These are phyloP conservation scores for Drosophila lowei DNA, from an alignment of 1,140 invertebrate genomes.

Conservation along the genomic window DNA sequence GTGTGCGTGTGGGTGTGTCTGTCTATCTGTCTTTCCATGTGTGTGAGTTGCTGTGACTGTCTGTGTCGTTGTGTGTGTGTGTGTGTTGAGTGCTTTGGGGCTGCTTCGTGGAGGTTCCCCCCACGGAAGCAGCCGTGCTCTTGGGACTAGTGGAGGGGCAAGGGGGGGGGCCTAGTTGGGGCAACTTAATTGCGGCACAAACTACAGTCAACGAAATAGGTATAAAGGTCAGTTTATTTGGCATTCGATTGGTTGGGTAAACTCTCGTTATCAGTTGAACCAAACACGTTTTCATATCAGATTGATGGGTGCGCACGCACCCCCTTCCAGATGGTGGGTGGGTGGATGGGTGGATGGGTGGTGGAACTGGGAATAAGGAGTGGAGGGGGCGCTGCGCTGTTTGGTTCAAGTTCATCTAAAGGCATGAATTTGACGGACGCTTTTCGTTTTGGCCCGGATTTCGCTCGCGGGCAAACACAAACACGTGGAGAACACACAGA, in stretches of 20 bases:
- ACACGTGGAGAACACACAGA: constrained; percentile 39
- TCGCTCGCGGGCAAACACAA: constrained; percentile 53
- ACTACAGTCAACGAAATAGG: constrained; percentile 83
- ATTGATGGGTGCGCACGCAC: constrained; percentile 15
- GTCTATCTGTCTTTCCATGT: constrained; percentile 6
- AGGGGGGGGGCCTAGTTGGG: background rate
- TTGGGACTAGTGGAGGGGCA: background rate
- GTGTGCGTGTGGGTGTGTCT: constrained; percentile 21
- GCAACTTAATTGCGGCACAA: constrained; percentile 75
- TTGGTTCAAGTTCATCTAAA: constrained; percentile 83
- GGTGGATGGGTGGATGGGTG: no score
- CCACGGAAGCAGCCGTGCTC: constrained; percentile 1
- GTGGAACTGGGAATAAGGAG: no score
- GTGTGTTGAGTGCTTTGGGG: constrained; percentile 20
- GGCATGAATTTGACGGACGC: constrained; percentile 83
- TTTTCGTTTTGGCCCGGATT: constrained; percentile 82
- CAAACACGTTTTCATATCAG: constrained; percentile 24
- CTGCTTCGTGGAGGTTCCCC: constrained; percentile 1
- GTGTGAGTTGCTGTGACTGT: constrained; percentile 19
- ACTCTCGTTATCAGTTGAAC: constrained; percentile 35
- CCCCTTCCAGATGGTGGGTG: constrained; percentile 3
- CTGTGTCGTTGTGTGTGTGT: constrained; percentile 18
- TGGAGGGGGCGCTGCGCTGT: constrained; percentile 39
- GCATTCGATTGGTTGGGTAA: constrained; percentile 27
- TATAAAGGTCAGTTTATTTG: constrained; percentile 81